Conservation (phyloP, 2,113 vertebrate genomes). For the Elanoides forficatus region DNA sequence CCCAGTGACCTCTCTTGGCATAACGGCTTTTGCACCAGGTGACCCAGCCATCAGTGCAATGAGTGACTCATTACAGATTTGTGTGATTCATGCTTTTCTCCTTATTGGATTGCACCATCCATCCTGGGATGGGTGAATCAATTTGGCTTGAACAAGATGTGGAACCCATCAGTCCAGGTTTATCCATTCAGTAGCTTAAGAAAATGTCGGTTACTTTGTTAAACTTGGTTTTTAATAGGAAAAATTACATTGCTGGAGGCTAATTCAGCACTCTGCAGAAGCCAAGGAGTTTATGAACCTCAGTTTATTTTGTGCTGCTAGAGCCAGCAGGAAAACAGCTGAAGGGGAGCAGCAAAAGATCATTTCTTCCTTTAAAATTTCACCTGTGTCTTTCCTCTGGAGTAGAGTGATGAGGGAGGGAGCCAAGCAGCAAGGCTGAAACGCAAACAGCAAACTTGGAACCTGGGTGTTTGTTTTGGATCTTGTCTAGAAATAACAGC, state of each 20-base stretch:
- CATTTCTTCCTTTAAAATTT: background rate
- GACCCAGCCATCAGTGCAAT: background rate
- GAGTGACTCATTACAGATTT: background rate
- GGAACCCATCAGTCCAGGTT: background rate
- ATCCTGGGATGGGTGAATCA: background rate
- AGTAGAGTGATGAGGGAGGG: background rate
- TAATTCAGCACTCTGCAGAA: background rate
- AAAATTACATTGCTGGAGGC: background rate
- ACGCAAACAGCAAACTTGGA: background rate
- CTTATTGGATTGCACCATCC: background rate
- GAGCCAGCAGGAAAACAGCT: background rate
- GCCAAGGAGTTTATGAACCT: background rate
- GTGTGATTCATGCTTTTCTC: background rate
- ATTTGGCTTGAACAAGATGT: background rate
- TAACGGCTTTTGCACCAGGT: background rate
- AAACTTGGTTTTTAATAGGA: background rate
- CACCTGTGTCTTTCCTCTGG: background rate
- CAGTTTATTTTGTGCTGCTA: background rate
- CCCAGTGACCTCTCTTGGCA: background rate
- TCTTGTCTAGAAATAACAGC: background rate
- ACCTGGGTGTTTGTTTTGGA: constrained; percentile 7
- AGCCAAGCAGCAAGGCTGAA: background rate
- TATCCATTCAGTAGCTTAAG: background rate
- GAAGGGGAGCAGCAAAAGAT: background rate
- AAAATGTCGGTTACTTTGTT: background rate